Evolutionary conservation across 2,113 vertebrate genomes (phyloP).

Genomic region (Larimichthys crocea): DNA sequence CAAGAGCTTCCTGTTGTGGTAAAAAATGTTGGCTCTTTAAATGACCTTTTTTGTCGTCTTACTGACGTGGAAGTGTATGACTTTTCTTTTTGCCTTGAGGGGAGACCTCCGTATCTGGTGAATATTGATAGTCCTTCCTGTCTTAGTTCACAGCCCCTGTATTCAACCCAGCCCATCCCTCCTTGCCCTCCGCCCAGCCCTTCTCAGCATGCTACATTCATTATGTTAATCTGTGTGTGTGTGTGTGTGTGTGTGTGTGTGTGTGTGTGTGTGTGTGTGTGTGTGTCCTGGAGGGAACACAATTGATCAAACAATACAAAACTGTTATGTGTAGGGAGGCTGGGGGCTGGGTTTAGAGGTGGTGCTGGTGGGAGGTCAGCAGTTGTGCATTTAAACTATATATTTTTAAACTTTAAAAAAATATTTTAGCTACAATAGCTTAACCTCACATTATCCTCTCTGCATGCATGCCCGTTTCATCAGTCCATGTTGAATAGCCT

Average conservation of each 20-base stretch:
- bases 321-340: slow-evolving; percentile 63
- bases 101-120: slow-evolving; percentile 52
- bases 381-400: not conserved
- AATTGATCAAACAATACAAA: slow-evolving; percentile 80
- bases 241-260: slow-evolving; percentile 56
- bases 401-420: not conserved
- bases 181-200: slow-evolving; percentile 40
- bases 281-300: slow-evolving; percentile 75
- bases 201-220: slow-evolving; percentile 78
- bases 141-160: slow-evolving; percentile 68
- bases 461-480: slow-evolving; percentile 4
- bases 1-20: slow-evolving; percentile 21
- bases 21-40: not conserved
- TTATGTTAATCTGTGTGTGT: slow-evolving; percentile 81
- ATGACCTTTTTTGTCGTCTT: slow-evolving; percentile 22
- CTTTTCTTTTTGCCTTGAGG: slow-evolving; percentile 48
- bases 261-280: slow-evolving; percentile 52
- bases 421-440: not conserved
- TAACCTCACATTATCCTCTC: slow-evolving; percentile 17
- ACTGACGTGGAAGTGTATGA: slow-evolving; percentile 36
- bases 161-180: slow-evolving; percentile 38
- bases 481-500: not conserved
- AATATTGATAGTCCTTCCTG: slow-evolving; percentile 77
- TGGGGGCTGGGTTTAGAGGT: slow-evolving; percentile 30
- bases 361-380: slow-evolving; percentile 9